Evolutionary conservation across 1,140 invertebrate genomes (phyloP), one percentile per base, ranked within the genome.

Genomic region (Mercenaria mercenaria): DNA sequence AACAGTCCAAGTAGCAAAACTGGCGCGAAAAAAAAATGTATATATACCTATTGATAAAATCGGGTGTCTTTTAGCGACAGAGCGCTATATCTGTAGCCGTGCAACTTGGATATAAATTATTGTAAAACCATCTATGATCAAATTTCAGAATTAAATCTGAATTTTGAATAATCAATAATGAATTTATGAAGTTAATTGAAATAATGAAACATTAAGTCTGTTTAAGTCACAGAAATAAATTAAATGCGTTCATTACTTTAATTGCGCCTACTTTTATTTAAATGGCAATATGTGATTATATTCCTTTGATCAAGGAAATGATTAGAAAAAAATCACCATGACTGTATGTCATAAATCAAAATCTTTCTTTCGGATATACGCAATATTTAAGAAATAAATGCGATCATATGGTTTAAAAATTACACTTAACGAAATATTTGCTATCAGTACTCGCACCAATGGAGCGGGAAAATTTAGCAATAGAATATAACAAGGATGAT

Each of bases 371-470:
- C 50, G 47, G 26, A 77, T 50, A 52, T 56, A 52, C n/a, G 47
- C 76, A 79, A 79, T 79, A 79, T 52, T 23, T 79, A 29, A 2
- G 18, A 41, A 79, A 77, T 77, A 79, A 13, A 56, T 79, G 47
- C 13, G n/a, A 79, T 79, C 56, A 79, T 32, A 77, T 56, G 29
- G 15, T 23, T 39, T 4, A 13, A 52, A 77, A 79, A 52, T 39
- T 52, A 56, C 13, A 56, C n/a, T 56, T 59, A 41, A 3, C 23
- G 56, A 50, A 79, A 52, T 79, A 79, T 52, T 79, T 50, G 32
- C 76, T 37, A 79, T 56, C 23, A 59, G 6, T 32, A 4, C 11
- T 29, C 59, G 80, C 80, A 41, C 47, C 80, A 67, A 20, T 67
- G 80, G 41, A 82, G 80, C 80, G 61, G 1, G 34, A 64, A 82